Base-by-base conservation (phyloP, 2,113 vertebrate genomes). In the Paradoxurus hermaphroditus region DNA sequence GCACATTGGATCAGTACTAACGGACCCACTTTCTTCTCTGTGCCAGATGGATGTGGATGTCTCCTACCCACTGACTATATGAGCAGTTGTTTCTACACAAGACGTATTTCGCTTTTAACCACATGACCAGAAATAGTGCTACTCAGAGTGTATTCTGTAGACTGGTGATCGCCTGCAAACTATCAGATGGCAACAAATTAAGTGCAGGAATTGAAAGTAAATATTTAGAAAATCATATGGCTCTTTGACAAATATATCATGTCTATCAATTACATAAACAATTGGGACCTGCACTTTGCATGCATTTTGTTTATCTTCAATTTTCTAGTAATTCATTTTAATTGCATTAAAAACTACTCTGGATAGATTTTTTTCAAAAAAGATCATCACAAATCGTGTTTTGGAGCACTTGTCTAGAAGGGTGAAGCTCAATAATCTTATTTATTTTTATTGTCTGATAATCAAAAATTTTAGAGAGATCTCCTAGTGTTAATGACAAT, bases 391-490 rank as follows among this genome's bases (percentile, higher is more conserved):
- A 79, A 79, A 16, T 19, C 5, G 16, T 88, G 63, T 65, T 49
- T n/a, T 46, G 11, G 59, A 92, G 13, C 18, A 90, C 12, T 83
- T 53, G 8, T 14, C 29, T 83, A 11, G 21, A 68, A 70, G 5
- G 36, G 14, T 46, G 9, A 2, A 9, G 6, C 1, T 63, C 18
- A 56, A 72, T 78, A 44, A 49, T 65, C 25, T 41, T 44, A 44
- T 53, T 77, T 88, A 31, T 53, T 82, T 62, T 89, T 89, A 29
- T 65, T 39, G 34, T 77, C 23, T 81, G 31, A 65, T 79, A 72
- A 56, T 46, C 6, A 78, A 88, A 78, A 56, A 41, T 25, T 78
- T 41, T 53, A 90, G n/a, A 6, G 34, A 89, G 2, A 41, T 19
- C 21, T 86, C 18, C 59, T 36, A 21, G 19, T 78, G 65, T 79